phyloP scores from a whole-genome alignment of 1,140 invertebrate species.

The Ceratoteleas bidentatus region DNA sequence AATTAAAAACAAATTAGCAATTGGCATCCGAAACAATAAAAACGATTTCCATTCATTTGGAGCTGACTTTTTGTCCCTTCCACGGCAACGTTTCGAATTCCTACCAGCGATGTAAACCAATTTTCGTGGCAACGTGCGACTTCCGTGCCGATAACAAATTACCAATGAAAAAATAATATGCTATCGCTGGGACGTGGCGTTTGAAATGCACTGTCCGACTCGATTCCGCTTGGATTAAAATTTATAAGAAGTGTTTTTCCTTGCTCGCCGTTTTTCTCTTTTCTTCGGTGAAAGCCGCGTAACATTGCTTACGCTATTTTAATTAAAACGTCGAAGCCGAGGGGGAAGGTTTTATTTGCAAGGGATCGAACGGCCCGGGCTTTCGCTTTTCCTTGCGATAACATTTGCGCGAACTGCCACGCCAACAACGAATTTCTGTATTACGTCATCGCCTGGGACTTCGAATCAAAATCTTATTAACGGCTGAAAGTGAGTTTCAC shows the following conservation, averaged over 20 bases:
- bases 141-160: no score
- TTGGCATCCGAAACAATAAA: no score
- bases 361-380: constrained; percentile 52
- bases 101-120: no score
- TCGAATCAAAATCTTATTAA: constrained; percentile 79
- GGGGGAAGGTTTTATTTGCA: constrained; percentile 57
- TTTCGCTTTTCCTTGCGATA: constrained; percentile 60
- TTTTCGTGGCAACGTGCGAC: no score
- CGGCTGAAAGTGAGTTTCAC: constrained; percentile 75
- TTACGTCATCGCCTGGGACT: constrained; percentile 71
- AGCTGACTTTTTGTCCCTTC: no score
- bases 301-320: constrained; percentile 64
- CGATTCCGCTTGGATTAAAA: constrained; percentile 34
- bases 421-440: constrained; percentile 63
- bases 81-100: no score
- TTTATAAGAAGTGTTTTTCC: constrained; percentile 36
- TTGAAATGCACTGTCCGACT: no score
- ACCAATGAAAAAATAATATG: no score
- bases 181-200: no score
- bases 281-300: constrained; percentile 49
- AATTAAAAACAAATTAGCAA: no score
- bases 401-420: constrained; percentile 54
- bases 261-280: not conserved
- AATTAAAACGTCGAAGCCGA: constrained; percentile 65
- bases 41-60: no score